phyloP scores from a whole-genome alignment of 2,888 invertebrate species.

The Aspidapion aeneum region DNA sequence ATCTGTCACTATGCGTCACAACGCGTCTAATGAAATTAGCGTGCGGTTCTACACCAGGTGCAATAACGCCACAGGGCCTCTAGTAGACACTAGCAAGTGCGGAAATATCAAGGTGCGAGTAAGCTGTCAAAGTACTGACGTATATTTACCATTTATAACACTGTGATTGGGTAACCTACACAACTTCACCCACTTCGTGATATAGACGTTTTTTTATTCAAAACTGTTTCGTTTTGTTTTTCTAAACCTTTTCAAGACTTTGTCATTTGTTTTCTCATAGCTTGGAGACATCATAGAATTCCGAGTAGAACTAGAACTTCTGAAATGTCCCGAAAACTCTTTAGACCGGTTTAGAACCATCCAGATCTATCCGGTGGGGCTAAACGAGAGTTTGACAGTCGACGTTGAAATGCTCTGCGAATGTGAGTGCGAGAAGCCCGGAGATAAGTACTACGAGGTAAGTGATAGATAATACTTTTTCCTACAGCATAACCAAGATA shows the following conservation, averaged over 20 bases:
- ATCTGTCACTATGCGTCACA: conserved; percentile 88
- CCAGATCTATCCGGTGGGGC: conserved; percentile 88
- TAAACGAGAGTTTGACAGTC: conserved; percentile 83
- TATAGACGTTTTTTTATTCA: conserved; percentile 8
- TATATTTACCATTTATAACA: too few relatives aligned
- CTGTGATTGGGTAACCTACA: too few relatives aligned
- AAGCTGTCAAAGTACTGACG: too few relatives aligned
- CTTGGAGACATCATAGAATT: conserved; percentile 85
- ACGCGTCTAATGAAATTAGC: conserved; percentile 76
- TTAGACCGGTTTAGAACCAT: conserved; percentile 80
- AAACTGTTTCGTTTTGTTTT: too few relatives aligned
- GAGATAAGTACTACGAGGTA: conserved; percentile 34
- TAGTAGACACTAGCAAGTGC: conserved; percentile 68
- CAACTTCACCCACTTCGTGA: too few relatives aligned
- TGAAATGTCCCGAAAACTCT: conserved; percentile 80
- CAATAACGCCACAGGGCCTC: conserved; percentile 57
- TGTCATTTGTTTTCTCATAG: conserved; percentile 40
- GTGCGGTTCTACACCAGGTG: conserved; percentile 83
- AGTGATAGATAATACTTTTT: too few relatives aligned
- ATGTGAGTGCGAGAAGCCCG: conserved; percentile 85
- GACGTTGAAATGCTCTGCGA: conserved; percentile 91
- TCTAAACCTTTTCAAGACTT: too few relatives aligned
- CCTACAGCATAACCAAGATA: too few relatives aligned
- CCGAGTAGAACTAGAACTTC: conserved; percentile 73
- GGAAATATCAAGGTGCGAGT: conserved; percentile 80